phyloP scores from a whole-genome alignment of 1,140 invertebrate species.

The Neoseiulus cucumeris region DNA sequence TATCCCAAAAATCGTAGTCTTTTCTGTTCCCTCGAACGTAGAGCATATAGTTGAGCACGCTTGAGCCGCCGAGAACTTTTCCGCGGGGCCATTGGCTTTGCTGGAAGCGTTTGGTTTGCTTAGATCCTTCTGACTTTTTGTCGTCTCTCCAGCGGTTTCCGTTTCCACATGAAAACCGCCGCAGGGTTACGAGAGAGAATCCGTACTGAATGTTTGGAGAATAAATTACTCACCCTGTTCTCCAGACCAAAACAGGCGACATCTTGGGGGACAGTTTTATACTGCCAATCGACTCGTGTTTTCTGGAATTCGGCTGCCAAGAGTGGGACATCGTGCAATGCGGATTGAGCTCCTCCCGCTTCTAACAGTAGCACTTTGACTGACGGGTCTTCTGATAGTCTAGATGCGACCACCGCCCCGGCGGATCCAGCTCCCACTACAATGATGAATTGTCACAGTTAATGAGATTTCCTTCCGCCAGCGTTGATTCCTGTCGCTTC shows the following conservation, averaged over 20 bases:
- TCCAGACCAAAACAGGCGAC: slow-evolving; percentile 50
- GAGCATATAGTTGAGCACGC: slow-evolving; percentile 88
- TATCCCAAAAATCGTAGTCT: slow-evolving; percentile 86
- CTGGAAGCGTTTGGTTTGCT: slow-evolving; percentile 19
- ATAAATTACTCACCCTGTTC: slow-evolving; percentile 22
- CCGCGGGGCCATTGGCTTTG: slow-evolving; percentile 70
- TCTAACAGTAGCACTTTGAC: slow-evolving; percentile 23
- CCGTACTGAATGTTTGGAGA: no score
- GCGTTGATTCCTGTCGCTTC: slow-evolving; percentile 1
- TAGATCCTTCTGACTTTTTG: no score
- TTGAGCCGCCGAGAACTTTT: slow-evolving; percentile 55
- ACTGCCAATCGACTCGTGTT: slow-evolving; percentile 72
- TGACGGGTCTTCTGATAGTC: slow-evolving; percentile 21
- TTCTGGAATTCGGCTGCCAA: slow-evolving; percentile 57
- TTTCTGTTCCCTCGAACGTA: slow-evolving; percentile 77
- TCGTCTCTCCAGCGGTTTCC: no score
- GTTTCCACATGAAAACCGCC: no score
- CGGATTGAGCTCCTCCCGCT: slow-evolving; percentile 20
- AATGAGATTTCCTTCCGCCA: neutral
- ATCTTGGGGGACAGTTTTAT: slow-evolving; percentile 67
- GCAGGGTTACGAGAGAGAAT: no score
- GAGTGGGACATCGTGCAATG: slow-evolving; percentile 17
- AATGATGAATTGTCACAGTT: neutral
- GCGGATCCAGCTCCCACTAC: slow-evolving; percentile 21
- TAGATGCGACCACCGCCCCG: slow-evolving; percentile 22